Evolutionary conservation across 2,113 vertebrate genomes (phyloP), one percentile per base, ranked within the genome.

Genomic region (Cryptoleucopteryx plumbea): DNA sequence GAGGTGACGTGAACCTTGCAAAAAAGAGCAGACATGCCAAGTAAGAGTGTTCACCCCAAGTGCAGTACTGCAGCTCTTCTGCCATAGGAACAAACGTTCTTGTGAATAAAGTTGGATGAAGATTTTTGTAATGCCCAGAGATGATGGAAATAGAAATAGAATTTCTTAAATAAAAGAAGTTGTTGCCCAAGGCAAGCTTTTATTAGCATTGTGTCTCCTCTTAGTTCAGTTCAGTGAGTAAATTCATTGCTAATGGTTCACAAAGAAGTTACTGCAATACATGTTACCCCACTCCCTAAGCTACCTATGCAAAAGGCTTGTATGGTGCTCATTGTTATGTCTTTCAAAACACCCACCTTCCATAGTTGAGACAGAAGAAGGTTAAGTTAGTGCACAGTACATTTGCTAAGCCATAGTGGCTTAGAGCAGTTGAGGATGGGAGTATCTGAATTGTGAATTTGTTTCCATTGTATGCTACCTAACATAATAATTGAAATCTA

Each of bases 161-260:
- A 75, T 34, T 72, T 58, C 19, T 88, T 50, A 55, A 83, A 77
- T 17, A 52, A 67, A 53, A 71, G 59, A 70, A 5, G 18, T 34
- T 73, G 43, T 78, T 82, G 59, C 90, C 42, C 80, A 86, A 88
- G 65, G 86, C 90, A 93, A 87, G 82, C 70, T 97, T 94, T 94
- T 90, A 82, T 88, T 85, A 93, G 5, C 17, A 56, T 82, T 93
- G 90, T 93, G 5, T 84, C 61, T 91, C 43, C 3, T 86, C 31
- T 85, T 86, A 71, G 38, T 59, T 93, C 84, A 94, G 86, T 82
- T 93, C 78, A 84, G 68, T 88, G 90, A 85, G 82, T 91, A 89
- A 84, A 86, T 82, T 87, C 29, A 50, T 58, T 86, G 45, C 78
- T 94, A 58, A 77, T 56, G 82, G 56, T 67, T 94, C 48, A 72